A percentile compares a stretch with the other conserved stretches of the same genome.
Conservation (phyloP, 2,113 vertebrate genomes). For the Rhynchomys soricoides region DNA sequence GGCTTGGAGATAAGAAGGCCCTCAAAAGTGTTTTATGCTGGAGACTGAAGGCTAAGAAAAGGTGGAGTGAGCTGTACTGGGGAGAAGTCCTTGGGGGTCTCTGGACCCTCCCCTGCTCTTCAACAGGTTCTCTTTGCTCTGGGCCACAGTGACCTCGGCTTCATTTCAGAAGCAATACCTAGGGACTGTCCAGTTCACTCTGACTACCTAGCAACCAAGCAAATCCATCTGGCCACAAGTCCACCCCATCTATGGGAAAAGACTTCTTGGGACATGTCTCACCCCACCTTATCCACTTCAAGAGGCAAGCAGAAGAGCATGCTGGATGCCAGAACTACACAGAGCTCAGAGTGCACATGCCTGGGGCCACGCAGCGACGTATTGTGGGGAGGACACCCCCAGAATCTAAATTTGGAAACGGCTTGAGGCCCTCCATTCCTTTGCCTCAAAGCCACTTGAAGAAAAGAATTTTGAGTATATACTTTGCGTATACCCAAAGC, state of each 20-base stretch:
- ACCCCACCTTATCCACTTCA: neutral
- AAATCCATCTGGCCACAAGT: neutral
- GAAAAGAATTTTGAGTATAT: neutral
- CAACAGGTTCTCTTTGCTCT: neutral
- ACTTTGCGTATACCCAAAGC: neutral
- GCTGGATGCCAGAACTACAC: neutral
- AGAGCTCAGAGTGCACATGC: neutral
- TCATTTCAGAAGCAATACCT: neutral
- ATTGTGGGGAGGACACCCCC: neutral
- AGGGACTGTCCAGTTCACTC: too few relatives aligned
- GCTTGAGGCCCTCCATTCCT: neutral
- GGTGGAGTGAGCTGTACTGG: neutral
- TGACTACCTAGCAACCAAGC: neutral
- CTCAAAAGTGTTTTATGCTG: neutral
- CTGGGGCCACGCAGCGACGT: rapidly evolving
- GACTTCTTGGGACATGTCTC: neutral
- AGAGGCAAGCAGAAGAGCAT: too few relatives aligned
- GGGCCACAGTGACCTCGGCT: neutral
- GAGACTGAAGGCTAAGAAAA: neutral
- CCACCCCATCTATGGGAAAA: neutral
- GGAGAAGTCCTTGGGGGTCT: too few relatives aligned
- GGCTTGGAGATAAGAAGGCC: too few relatives aligned
- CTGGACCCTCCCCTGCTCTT: too few relatives aligned
- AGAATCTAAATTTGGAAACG: neutral
- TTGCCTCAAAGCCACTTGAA: too few relatives aligned